phyloP scores from a whole-genome alignment of 2,113 vertebrate species.

The Oceanites oceanicus region DNA sequence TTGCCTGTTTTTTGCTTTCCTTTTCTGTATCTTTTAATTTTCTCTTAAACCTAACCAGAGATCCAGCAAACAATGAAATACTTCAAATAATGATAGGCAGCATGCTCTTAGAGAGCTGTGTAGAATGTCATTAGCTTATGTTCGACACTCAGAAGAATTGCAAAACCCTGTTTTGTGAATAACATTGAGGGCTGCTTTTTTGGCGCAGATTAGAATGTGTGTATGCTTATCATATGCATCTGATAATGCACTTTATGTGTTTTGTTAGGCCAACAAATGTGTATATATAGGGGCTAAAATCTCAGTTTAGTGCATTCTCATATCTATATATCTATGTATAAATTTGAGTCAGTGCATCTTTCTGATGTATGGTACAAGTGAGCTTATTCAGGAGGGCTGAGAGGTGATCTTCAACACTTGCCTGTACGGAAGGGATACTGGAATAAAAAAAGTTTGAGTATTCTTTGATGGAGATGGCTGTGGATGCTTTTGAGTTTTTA shows the following conservation, averaged over 20 bases:
- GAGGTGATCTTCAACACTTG: background rate
- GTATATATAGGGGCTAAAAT: background rate
- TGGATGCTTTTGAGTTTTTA: background rate
- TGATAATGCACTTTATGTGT: background rate
- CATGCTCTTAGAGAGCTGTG: background rate
- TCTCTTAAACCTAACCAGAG: background rate
- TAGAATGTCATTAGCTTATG: background rate
- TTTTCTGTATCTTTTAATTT: background rate
- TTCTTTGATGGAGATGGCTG: background rate
- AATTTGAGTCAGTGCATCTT: background rate
- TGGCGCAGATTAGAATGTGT: background rate
- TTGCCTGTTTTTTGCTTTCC: background rate
- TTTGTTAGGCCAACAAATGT: background rate
- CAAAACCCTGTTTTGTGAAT: background rate
- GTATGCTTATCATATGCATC: background rate
- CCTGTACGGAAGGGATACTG: background rate
- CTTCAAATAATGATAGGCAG: background rate
- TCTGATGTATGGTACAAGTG: background rate
- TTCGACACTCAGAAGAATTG: background rate
- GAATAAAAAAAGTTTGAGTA: constrained; percentile 13
- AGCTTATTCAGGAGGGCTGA: background rate
- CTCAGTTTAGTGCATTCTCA: background rate
- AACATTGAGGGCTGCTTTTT: background rate
- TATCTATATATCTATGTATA: background rate
- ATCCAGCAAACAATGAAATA: background rate